Evolutionary conservation across 1,140 invertebrate species (phyloP).

Genomic region (Cydia fagiglandana): DNA sequence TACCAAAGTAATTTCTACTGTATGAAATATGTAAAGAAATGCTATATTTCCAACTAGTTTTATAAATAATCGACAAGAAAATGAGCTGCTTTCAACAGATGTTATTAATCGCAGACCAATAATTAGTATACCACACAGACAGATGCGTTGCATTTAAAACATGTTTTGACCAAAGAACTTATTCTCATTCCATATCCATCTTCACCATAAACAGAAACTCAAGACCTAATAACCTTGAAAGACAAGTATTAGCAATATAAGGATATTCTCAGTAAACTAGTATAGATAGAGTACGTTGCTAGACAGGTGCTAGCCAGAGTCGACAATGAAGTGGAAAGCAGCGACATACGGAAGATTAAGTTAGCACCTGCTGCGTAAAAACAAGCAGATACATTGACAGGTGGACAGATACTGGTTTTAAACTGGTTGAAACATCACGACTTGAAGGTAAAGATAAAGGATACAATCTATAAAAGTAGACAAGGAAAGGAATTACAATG

Average conservation of each 20-base stretch:
- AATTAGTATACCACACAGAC: background rate
- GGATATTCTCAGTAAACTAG: background rate
- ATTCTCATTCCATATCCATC: background rate
- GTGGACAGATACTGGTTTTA: constrained; percentile 7
- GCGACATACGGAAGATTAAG: background rate
- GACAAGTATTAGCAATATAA: background rate
- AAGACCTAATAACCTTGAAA: background rate
- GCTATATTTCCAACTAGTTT: no score
- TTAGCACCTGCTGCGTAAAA: constrained; percentile 8
- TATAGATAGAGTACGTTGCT: background rate
- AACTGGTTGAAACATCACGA: background rate
- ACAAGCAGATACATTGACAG: background rate
- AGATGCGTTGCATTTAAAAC: background rate
- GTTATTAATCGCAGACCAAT: background rate
- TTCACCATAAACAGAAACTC: background rate
- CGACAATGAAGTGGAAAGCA: background rate
- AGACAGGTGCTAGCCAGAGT: no score
- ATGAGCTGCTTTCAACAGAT: no score
- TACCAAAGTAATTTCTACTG: background rate
- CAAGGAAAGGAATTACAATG: background rate
- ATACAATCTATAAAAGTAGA: background rate
- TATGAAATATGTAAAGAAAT: no score
- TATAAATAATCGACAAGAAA: no score
- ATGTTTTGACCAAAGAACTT: background rate
- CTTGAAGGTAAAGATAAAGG: background rate